A percentile compares a stretch with the other conserved stretches of the same genome.
phyloP scores from a whole-genome alignment of 2,113 vertebrate genomes.

The Myrmecobius fasciatus region DNA sequence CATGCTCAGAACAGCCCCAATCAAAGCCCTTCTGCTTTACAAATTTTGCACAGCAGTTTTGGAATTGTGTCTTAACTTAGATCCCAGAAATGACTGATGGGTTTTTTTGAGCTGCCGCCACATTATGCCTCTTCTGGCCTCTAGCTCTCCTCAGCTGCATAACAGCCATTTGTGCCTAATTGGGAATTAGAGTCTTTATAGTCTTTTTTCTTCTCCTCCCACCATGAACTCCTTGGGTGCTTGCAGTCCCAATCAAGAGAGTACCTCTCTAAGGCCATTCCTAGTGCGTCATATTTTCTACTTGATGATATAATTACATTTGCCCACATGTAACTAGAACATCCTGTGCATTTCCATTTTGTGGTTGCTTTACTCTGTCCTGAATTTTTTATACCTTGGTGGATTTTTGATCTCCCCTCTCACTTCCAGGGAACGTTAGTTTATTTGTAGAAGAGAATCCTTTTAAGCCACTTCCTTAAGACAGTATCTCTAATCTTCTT shows the following conservation, averaged over 20 bases:
- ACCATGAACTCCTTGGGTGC: background rate
- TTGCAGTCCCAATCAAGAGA: background rate
- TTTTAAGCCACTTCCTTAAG: background rate
- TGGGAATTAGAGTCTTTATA: conserved; percentile 9
- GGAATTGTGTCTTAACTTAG: background rate
- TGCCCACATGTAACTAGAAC: background rate
- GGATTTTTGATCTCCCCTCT: background rate
- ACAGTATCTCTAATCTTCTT: background rate
- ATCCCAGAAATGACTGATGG: background rate
- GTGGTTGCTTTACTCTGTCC: background rate
- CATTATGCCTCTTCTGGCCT: background rate
- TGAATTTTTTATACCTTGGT: background rate
- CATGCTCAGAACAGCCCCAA: background rate
- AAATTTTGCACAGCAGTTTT: background rate
- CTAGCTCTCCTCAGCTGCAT: background rate
- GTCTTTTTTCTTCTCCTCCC: background rate
- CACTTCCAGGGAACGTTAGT: background rate
- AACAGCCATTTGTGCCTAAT: background rate
- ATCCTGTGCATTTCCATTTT: background rate
- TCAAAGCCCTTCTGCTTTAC: background rate
- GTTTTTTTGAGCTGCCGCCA: background rate
- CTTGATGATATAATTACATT: background rate
- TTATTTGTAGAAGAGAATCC: background rate
- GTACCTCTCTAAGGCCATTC: background rate
- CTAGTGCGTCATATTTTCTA: background rate